Evolutionary conservation across 2,113 vertebrate species (phyloP).

Genomic region (Pao palembangensis): DNA sequence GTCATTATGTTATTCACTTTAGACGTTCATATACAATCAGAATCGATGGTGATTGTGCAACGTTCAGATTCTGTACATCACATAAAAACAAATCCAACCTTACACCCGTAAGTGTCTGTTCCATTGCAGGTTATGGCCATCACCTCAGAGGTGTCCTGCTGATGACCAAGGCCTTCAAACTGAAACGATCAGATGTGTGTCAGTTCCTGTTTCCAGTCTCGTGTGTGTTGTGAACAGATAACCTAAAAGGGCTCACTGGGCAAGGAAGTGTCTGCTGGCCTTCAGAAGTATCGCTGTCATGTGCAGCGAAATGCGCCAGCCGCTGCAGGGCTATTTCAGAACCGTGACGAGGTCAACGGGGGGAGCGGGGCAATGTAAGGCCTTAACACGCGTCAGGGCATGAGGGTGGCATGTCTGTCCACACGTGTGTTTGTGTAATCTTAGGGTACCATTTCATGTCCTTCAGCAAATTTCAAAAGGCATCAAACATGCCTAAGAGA

Average conservation of each 20-base stretch:
- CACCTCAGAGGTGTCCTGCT: constrained; percentile 21
- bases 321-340: constrained; percentile 50
- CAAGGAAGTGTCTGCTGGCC: constrained; percentile 45
- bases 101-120: neutral
- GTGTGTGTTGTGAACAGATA: constrained; percentile 3
- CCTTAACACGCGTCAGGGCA: neutral
- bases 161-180: constrained; percentile 15
- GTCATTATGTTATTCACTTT: too few species aligned
- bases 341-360: constrained; percentile 42
- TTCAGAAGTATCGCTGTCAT: constrained; percentile 60
- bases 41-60: too few species aligned
- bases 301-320: constrained; percentile 44
- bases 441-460: constrained; percentile 17
- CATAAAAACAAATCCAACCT: neutral
- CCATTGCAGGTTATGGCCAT: constrained; percentile 2
- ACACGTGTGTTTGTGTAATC: constrained; percentile 7
- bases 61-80: too few species aligned
- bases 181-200: constrained; percentile 1
- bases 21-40: too few species aligned
- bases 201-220: neutral
- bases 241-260: constrained; percentile 48
- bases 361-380: constrained; percentile 38
- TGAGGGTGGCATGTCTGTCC: constrained; percentile 4
- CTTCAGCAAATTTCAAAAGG: constrained; percentile 25
- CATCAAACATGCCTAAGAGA: constrained; percentile 20